Evolutionary conservation across 2,113 vertebrate genomes (phyloP).

Genomic region (Erythrocercus mccallii): DNA sequence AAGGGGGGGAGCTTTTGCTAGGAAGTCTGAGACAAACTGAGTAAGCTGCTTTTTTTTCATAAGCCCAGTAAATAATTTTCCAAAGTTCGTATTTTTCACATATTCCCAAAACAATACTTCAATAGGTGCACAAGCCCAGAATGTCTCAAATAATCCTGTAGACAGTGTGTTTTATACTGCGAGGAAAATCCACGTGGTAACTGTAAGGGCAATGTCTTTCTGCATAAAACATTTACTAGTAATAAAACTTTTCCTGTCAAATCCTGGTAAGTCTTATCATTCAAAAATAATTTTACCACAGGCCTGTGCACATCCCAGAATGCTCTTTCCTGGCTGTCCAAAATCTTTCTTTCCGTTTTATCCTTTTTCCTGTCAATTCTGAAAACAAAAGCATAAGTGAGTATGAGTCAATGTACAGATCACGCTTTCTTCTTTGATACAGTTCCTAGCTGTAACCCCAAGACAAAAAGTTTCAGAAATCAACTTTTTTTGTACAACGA

Average conservation of each 20-base stretch:
- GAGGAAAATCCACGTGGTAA: neutral
- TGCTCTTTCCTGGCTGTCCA: slow-evolving; percentile 95
- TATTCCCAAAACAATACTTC: neutral
- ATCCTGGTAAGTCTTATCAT: neutral
- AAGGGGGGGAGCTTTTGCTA: neutral
- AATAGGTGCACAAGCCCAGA: neutral
- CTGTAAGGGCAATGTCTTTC: neutral
- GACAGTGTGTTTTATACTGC: neutral
- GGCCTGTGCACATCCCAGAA: slow-evolving; percentile 98
- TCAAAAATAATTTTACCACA: slow-evolving; percentile 81
- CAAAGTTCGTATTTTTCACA: neutral
- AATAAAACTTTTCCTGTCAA: neutral
- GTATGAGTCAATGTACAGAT: neutral
- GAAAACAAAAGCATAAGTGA: slow-evolving; percentile 29
- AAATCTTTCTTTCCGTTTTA: slow-evolving; percentile 95
- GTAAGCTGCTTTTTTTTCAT: neutral
- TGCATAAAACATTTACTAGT: neutral
- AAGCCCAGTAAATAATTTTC: neutral
- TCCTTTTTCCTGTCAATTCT: slow-evolving; percentile 97
- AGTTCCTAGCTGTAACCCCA: neutral
- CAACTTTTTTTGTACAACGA: neutral
- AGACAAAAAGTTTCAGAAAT: neutral
- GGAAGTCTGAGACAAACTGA: neutral
- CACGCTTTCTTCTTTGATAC: neutral
- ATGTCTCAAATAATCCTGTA: neutral